Conservation (phyloP, 2,888 invertebrate genomes). For the Fragum whitleyi region DNA sequence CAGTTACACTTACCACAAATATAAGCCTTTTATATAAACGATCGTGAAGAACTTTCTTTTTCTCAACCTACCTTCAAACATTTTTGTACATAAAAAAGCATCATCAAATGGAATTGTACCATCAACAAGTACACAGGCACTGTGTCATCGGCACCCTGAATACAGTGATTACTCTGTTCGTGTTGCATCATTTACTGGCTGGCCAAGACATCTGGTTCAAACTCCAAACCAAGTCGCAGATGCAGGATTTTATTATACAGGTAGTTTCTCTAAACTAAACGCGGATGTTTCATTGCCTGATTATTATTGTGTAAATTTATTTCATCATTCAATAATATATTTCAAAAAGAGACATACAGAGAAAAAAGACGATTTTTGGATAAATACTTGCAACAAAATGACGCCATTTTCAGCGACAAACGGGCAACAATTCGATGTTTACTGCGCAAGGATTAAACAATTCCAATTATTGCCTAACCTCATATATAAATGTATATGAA, state of each 20-base stretch:
- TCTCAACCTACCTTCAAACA: too few species aligned
- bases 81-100: too few species aligned
- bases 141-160: neutral
- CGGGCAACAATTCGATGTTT: too few species aligned
- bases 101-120: too few species aligned
- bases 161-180: neutral
- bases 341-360: neutral
- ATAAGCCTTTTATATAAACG: too few species aligned
- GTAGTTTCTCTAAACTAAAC: neutral
- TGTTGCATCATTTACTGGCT: constrained; percentile 8
- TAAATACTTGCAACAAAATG: neutral
- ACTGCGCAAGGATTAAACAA: neutral
- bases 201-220: neutral
- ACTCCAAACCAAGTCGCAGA: neutral
- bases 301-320: too few species aligned
- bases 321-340: too few species aligned
- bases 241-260: constrained; percentile 9
- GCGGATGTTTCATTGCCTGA: neutral
- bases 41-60: too few species aligned
- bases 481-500: too few species aligned
- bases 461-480: too few species aligned
- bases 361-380: neutral
- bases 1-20: too few species aligned
- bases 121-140: too few species aligned
- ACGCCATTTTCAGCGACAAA: neutral